Evolutionary conservation across 2,113 vertebrate species (phyloP), one percentile per base, ranked within the genome.

Genomic region (Himantopus leucocephalus): DNA sequence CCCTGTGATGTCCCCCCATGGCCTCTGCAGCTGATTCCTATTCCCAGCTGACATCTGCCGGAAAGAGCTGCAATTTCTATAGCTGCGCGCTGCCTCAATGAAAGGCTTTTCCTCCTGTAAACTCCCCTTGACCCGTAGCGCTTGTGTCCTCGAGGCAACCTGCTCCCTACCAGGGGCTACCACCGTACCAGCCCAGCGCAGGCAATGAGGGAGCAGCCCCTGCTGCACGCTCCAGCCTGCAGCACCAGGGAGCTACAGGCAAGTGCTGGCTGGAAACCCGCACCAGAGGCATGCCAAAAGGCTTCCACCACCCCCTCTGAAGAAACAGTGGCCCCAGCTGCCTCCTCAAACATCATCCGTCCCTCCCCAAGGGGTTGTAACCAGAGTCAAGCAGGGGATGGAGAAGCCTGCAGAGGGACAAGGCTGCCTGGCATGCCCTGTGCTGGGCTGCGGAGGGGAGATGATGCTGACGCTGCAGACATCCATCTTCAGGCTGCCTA

Each of bases 121-220:
- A 53, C 43, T 52, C 39, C 26, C 29, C 86, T 2, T 77, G 64
- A 76, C 88, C 34, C 41, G 23, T 1, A 52, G 60, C 58, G 52
- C 30, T 34, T 5, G 14, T n/a, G 58, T 73, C 63, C 85, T 85
- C 75, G 52, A 85, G 45, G 45, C 45, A 70, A 72, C 39, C 73
- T 81, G 52, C 77, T 86, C 55, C 47, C 45, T 92, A 17, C 22
- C 5, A 15, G 43, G 58, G 39, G 53, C 35, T 27, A 26, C 2
- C 0, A 0, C 17, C 1, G 0, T 1, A 20, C 15, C 3, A 59
- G 73, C 12, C 21, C 68, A 35, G 32, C 1, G 0, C 43, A 34
- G 19, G n/a, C 12, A 29, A 41, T 19, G n/a, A 71, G 35, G 30
- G 34, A 59, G 10, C 24, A 34, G 56, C 47, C 47, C 16, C 35